Base-by-base conservation (phyloP, 2,797 vertebrate genomes). In the Borostomias antarcticus region DNA sequence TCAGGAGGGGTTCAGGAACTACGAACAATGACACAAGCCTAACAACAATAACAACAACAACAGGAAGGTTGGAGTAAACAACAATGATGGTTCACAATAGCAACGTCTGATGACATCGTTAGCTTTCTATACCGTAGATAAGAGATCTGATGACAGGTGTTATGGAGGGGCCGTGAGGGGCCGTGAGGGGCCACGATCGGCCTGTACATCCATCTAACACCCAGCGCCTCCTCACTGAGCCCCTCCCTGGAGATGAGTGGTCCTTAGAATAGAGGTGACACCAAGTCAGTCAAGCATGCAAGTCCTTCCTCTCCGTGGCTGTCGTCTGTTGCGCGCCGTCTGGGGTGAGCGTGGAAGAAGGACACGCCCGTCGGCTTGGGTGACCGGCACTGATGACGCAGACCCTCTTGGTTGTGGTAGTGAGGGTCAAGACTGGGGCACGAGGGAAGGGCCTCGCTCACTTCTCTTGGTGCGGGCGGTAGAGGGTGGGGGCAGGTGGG, bases 1-100 rank as follows among this genome's bases (percentile, higher is more conserved):
- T 60, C 58, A 60, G 26, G 58, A 26, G 58, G 48, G 48, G 19
- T 51, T 51, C 48, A 48, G 28, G 45, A 62, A 48, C 17, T 21
- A 48, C 48, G 28, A 19, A 15, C 17, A 50, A 62, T 35, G 45
- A 43, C 17, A 32, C 19, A 9, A n/a, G 5, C n/a, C n/a, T n/a
- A n/a, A n/a, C n/a, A n/a, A 62, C 28, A 19, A 62, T 28, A 50
- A 62, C 29, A 62, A 48, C 28, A 47, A 32, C 28, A 30, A 50
- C 48, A 51, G 21, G 23, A 25, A 15, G 50, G 11, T 52, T 2
- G 8, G n/a, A 30, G 19, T 32, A 21, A 33, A 48, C 59, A 62
- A 48, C 56, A 58, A 35, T 29, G 28, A 13, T 2, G 10, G 4
- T 23, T 40, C 57, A 17, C 35, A 17, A 59, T 13, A 26, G 6